A percentile compares a stretch with the other conserved stretches of the same genome.
Evolutionary conservation across 2,888 invertebrate species (phyloP).

Genomic region (Bellardia bayeri): DNA sequence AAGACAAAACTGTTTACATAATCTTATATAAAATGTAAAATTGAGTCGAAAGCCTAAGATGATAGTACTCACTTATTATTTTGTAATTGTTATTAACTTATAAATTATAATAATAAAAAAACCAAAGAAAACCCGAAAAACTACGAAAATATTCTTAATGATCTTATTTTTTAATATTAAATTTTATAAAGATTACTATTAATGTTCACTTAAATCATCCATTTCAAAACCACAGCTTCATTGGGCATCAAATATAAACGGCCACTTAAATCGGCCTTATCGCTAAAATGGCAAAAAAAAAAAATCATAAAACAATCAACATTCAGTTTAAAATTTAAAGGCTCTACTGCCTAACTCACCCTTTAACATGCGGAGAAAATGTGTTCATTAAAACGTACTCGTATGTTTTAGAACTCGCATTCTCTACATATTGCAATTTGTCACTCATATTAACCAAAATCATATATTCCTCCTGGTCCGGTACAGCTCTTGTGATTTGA

Average conservation of each 20-base stretch:
- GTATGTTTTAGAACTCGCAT: constrained; percentile 76
- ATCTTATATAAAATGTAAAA: no score
- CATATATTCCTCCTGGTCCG: constrained; percentile 78
- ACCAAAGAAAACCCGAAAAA: no score
- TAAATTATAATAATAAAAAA: no score
- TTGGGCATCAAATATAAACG: constrained; percentile 79
- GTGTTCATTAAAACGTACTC: constrained; percentile 78
- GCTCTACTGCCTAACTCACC: constrained; percentile 74
- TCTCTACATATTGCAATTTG: constrained; percentile 75
- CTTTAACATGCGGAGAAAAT: constrained; percentile 77
- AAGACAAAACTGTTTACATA: no score
- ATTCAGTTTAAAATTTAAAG: no score
- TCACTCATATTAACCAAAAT: constrained; percentile 80
- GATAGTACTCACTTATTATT: no score
- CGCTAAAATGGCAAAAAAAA: constrained; percentile 71
- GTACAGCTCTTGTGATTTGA: constrained; percentile 80
- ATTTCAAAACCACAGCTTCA: constrained; percentile 79
- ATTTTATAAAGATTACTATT: background rate
- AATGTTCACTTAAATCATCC: constrained; percentile 71
- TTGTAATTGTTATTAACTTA: no score
- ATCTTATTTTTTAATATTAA: no score
- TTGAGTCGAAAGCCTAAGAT: no score
- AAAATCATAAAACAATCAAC: background rate
- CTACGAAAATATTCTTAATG: no score
- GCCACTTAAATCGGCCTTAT: constrained; percentile 75